Conservation (phyloP, 2,888 invertebrate species). For the Lochmaea crataegi region DNA sequence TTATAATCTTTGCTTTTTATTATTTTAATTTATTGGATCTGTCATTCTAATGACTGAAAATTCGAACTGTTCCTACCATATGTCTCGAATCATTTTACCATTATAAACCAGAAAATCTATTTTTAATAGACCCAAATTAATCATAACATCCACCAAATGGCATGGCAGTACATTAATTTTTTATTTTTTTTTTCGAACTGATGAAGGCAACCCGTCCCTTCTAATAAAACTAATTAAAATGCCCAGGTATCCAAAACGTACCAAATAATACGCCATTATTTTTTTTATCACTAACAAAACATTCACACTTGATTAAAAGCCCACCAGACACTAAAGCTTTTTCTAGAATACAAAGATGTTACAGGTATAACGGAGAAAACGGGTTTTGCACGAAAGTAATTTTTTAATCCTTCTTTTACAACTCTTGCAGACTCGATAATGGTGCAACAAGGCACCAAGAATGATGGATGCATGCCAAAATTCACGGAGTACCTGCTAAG, state of each 20-base stretch:
- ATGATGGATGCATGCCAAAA: too few species aligned
- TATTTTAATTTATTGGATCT: background rate
- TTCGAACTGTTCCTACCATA: too few species aligned
- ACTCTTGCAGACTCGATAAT: too few species aligned
- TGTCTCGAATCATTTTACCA: constrained; percentile 27
- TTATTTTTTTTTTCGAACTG: constrained; percentile 37
- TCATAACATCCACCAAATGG: constrained; percentile 42
- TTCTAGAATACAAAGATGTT: constrained; percentile 47
- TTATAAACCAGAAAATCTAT: constrained; percentile 37
- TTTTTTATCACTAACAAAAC: constrained; percentile 40
- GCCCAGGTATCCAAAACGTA: constrained; percentile 42
- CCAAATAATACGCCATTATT: constrained; percentile 43
- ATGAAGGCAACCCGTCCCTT: constrained; percentile 40
- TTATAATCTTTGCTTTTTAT: background rate
- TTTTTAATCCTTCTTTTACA: background rate
- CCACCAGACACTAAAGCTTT: constrained; percentile 41
- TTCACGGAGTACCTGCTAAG: too few species aligned
- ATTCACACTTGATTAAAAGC: constrained; percentile 48
- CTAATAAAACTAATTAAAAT: constrained; percentile 40
- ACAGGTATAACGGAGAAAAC: constrained; percentile 47
- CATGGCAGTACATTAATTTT: constrained; percentile 35
- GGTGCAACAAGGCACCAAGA: too few species aligned
- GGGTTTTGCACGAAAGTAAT: constrained; percentile 24
- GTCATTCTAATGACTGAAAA: constrained; percentile 14
- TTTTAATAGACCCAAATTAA: constrained; percentile 39